Percentiles rank a stretch among this genome's conserved stretches.
phyloP scores from a whole-genome alignment of 2,888 invertebrate genomes.

The Linnaemya vulpina region DNA sequence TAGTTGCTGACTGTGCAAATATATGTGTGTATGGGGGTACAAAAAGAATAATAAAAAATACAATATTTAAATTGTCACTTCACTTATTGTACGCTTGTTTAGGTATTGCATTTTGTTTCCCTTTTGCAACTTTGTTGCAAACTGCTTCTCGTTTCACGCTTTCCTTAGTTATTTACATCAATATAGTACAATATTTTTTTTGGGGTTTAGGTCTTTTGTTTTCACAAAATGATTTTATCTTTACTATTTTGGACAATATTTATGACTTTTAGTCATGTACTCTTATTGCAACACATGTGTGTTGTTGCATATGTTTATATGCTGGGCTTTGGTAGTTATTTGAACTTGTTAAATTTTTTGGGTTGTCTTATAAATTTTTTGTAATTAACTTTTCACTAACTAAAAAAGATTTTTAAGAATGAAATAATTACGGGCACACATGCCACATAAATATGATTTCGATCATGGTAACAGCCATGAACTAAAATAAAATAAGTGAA shows the following conservation, averaged over 20 bases:
- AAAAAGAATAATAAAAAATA: background rate
- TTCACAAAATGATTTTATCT: conserved; percentile 63
- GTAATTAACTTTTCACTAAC: conserved; percentile 48
- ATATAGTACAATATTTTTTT: conserved; percentile 21
- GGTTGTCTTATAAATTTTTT: conserved; percentile 53
- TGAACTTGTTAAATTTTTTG: conserved; percentile 52
- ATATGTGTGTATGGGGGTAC: background rate
- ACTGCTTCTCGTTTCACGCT: conserved; percentile 63
- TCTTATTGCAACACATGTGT: conserved; percentile 33
- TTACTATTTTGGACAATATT: conserved; percentile 62
- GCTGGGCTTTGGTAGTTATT: conserved; percentile 13
- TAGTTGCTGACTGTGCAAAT: conserved; percentile 18
- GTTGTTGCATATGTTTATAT: background rate
- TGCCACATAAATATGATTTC: conserved; percentile 22
- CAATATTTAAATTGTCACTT: conserved; percentile 41
- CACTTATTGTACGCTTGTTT: conserved; percentile 33
- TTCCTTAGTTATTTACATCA: conserved; percentile 12
- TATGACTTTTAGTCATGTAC: conserved; percentile 70
- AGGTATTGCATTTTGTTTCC: conserved; percentile 38
- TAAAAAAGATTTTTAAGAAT: conserved; percentile 41
- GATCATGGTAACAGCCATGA: background rate
- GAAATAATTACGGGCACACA: conserved; percentile 36
- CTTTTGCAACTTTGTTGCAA: conserved; percentile 66
- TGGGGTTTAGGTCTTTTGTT: conserved; percentile 42
- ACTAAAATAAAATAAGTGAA: background rate